Evolutionary conservation across 2,888 invertebrate species (phyloP).

Genomic region (Apocheima hispidaria): DNA sequence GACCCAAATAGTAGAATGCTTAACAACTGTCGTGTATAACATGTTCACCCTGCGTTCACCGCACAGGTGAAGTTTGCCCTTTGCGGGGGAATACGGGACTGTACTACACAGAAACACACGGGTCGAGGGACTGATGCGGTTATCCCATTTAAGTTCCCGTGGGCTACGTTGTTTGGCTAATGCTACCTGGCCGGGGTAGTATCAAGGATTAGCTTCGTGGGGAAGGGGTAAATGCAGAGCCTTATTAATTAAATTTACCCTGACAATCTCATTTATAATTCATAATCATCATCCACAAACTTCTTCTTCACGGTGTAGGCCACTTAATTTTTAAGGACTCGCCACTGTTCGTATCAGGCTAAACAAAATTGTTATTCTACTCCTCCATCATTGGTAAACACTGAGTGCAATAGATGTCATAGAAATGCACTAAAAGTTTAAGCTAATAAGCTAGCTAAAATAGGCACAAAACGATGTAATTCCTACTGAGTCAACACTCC

Average conservation of each 20-base stretch:
- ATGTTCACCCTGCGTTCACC: no score
- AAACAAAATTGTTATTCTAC: neutral
- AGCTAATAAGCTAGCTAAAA: neutral
- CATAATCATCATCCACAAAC: no score
- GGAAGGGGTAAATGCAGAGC: neutral
- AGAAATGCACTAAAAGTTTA: neutral
- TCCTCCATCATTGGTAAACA: neutral
- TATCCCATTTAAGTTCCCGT: conserved; percentile 45
- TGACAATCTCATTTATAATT: no score
- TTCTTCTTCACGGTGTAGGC: no score
- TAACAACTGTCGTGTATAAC: neutral
- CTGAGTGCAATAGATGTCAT: neutral
- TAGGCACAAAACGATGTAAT: neutral
- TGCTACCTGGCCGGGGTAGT: conserved; percentile 8
- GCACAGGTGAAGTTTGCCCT: conserved; percentile 36
- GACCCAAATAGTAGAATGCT: conserved; percentile 3
- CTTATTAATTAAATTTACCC: no score
- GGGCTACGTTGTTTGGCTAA: conserved; percentile 30
- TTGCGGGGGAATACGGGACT: conserved; percentile 39
- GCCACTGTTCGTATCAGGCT: no score
- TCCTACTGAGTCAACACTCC: neutral
- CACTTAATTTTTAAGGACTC: no score
- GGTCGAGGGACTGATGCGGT: conserved; percentile 39
- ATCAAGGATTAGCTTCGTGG: neutral
- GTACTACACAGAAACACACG: conserved; percentile 40